Evolutionary conservation across 2,888 invertebrate species (phyloP).

Genomic region (Thelaira solivaga): DNA sequence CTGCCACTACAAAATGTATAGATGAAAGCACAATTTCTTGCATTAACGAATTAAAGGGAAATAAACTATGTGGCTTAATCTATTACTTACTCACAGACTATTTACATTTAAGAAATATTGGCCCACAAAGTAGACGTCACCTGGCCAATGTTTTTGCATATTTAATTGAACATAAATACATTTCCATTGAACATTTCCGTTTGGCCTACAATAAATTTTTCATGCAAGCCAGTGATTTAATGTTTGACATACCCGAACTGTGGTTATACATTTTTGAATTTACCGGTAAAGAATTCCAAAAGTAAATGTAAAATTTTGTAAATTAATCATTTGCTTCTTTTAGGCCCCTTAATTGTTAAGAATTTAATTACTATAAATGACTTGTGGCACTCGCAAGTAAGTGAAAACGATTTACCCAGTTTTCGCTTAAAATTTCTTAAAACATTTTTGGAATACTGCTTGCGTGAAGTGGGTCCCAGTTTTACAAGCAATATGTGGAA

Average conservation of each 20-base stretch:
- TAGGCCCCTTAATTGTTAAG: conserved; percentile 72
- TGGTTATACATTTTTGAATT: conserved; percentile 89
- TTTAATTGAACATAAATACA: conserved; percentile 78
- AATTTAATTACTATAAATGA: conserved; percentile 77
- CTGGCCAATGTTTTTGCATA: conserved; percentile 78
- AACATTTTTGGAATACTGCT: conserved; percentile 80
- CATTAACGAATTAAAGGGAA: conserved; percentile 68
- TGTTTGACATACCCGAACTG: conserved; percentile 90
- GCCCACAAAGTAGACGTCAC: conserved; percentile 70
- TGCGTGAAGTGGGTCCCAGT: conserved; percentile 79
- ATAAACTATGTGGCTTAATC: conserved; percentile 69
- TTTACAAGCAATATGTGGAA: conserved; percentile 80
- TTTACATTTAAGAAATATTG: conserved; percentile 72
- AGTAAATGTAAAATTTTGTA: background rate
- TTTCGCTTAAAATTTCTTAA: conserved; percentile 78
- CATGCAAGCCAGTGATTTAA: conserved; percentile 83
- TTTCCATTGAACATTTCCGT: conserved; percentile 78
- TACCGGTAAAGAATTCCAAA: conserved; percentile 76
- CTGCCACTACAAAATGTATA: conserved; percentile 58
- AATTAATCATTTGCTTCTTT: conserved; percentile 70
- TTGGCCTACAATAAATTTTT: conserved; percentile 82
- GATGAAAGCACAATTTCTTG: conserved; percentile 65
- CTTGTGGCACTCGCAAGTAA: conserved; percentile 70
- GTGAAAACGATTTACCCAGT: conserved; percentile 57
- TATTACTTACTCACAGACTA: conserved; percentile 72